phyloP scores from a whole-genome alignment of 2,888 invertebrate genomes.

The Ochropleura leucogaster region DNA sequence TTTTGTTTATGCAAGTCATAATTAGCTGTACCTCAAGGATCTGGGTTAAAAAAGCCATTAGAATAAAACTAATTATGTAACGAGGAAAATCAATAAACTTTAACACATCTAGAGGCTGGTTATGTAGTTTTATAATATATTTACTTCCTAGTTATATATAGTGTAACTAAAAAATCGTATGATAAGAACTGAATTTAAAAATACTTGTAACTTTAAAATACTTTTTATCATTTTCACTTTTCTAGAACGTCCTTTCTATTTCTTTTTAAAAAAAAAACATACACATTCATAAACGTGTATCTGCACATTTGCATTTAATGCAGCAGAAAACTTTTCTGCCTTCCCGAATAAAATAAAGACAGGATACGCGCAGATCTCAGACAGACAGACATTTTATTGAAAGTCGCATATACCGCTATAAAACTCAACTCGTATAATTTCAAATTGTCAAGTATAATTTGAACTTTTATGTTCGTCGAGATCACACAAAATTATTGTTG shows the following conservation, averaged over 20 bases:
- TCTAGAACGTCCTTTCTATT: background rate
- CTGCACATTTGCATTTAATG: slow-evolving; percentile 52
- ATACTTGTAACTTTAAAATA: background rate
- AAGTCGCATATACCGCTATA: slow-evolving; percentile 58
- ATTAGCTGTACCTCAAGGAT: too few relatives aligned
- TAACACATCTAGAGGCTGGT: too few relatives aligned
- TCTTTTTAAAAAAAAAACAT: background rate
- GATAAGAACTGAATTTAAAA: background rate
- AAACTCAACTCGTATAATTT: slow-evolving; percentile 58
- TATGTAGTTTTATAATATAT: too few relatives aligned
- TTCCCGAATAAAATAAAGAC: slow-evolving; percentile 33
- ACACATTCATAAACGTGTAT: slow-evolving; percentile 37
- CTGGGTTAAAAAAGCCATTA: too few relatives aligned
- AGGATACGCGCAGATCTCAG: slow-evolving; percentile 40
- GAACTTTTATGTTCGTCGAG: slow-evolving; percentile 61
- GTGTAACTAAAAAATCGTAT: background rate
- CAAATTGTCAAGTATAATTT: slow-evolving; percentile 62
- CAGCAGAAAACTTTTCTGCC: slow-evolving; percentile 29
- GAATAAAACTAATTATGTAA: background rate
- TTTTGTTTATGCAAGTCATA: too few relatives aligned
- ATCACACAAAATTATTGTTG: slow-evolving; percentile 66
- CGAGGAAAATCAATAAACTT: background rate
- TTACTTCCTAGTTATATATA: too few relatives aligned
- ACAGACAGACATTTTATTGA: slow-evolving; percentile 66
- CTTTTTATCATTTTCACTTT: background rate